These are phyloP conservation scores for Ptiloglossa arizonensis DNA, from an alignment of 1,140 invertebrate genomes.

Conservation along the genomic window DNA sequence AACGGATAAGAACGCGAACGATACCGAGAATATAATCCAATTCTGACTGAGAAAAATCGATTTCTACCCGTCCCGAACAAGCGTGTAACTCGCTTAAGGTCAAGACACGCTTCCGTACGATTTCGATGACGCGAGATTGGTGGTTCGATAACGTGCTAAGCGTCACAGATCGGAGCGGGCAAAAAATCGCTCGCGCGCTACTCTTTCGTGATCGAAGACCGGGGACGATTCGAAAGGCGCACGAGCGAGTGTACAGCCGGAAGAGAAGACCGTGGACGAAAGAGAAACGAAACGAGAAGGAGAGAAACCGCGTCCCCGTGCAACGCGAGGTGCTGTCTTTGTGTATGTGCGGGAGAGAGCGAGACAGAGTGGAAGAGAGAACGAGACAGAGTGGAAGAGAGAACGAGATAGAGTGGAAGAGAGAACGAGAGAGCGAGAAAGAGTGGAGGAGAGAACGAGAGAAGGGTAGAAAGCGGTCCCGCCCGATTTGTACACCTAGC, in stretches of 20 bases:
- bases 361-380: conserved; percentile 44
- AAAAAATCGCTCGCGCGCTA: not conserved
- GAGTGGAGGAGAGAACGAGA: conserved; percentile 29
- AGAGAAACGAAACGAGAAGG: no score
- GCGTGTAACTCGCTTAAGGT: no score
- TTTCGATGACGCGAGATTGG: not conserved
- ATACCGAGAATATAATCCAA: no score
- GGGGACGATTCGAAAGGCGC: conserved; percentile 27
- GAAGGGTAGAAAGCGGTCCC: conserved; percentile 59
- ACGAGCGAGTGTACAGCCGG: conserved; percentile 11
- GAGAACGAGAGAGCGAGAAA: conserved; percentile 41
- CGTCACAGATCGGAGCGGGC: not conserved
- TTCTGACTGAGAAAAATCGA: no score
- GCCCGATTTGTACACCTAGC: conserved; percentile 79
- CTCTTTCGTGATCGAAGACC: conserved; percentile 11
- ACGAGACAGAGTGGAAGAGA: not conserved
- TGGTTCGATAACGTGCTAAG: not conserved
- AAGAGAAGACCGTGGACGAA: conserved; percentile 29
- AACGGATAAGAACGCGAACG: no score
- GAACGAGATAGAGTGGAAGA: conserved; percentile 29
- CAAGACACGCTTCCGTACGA: not conserved
- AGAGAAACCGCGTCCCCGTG: no score
- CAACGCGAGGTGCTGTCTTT: no score
- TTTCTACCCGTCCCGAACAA: no score
- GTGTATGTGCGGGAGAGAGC: conserved; percentile 26